Conservation (phyloP, 2,888 invertebrate genomes). For the Antheraea assamensis region DNA sequence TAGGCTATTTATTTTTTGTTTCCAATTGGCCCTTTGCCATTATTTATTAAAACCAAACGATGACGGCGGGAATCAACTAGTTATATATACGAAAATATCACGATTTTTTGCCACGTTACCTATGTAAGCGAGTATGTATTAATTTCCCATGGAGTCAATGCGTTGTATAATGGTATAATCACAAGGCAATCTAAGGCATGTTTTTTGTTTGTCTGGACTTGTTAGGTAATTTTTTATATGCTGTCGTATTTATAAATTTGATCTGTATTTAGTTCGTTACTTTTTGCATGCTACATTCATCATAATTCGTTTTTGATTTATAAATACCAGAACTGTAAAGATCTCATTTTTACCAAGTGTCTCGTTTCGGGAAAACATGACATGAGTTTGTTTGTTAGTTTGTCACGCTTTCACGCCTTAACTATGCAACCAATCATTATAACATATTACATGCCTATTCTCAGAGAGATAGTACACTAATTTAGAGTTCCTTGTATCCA, state of each 20-base stretch:
- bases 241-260: not conserved
- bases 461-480: no score
- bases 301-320: not conserved
- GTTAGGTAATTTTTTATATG: not conserved
- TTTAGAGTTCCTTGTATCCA: no score
- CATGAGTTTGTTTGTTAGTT: not conserved
- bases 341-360: not conserved
- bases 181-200: not conserved
- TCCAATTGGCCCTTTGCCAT: no score
- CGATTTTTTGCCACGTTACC: not conserved
- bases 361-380: no score
- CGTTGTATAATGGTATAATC: slow-evolving; percentile 5
- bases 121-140: not conserved
- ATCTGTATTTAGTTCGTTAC: not conserved
- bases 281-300: not conserved
- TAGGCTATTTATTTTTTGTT: no score
- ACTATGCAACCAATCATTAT: no score
- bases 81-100: not conserved
- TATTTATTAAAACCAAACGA: no score
- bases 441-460: not conserved
- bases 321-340: not conserved
- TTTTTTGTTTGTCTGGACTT: not conserved
- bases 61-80: no score
- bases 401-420: no score
- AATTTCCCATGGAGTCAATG: not conserved